Base-by-base conservation (phyloP, 2,113 vertebrate genomes). In the Alectura lathami region DNA sequence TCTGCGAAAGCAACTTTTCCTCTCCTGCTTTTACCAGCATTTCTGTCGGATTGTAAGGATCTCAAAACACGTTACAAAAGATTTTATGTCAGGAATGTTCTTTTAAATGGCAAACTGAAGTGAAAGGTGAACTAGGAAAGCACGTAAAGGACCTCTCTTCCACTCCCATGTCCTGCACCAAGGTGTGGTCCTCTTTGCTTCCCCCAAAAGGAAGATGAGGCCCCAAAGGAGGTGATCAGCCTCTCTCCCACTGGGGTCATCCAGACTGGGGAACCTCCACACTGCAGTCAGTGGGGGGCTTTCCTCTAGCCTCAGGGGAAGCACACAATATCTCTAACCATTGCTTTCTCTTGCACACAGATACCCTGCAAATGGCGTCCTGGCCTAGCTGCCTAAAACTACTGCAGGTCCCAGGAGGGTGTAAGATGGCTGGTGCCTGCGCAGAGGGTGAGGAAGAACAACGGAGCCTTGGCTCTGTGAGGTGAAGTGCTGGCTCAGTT, bases 281-380 rank as follows among this genome's bases (percentile, higher is more conserved):
- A 3, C 40, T 40, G 29, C 10, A 56, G 15, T 32, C 26, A 0
- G 0, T 6, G 15, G 3, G 13, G 7, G 26, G 4, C 21, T 83
- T 53, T 56, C 20, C n/a, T 62, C 13, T 8, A 75, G 20, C 14
- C 23, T 16, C 2, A 0, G 34, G 11, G 15, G 36, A 81, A 48
- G 36, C 0, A 0, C 11, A 43, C 5, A 9, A 75, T 70, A 24
- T 48, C 24, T 76, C 72, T 64, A 34, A 40, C 2, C 23, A 78
- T 69, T 48, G 6, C 30, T 47, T 59, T 11, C 11, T 12, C 60
- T 63, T 36, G 22, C 17, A 18, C 56, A 60, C 16, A 53, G 21
- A n/a, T n/a, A 43, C 9, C 56, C 64, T 9, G 15, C 30, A 67
- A 32, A 75, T 0, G 45, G 30, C 36, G 50, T 8, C 13, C 4